Percentiles rank a stretch among this genome's conserved stretches.
These are phyloP conservation scores for Nemotelus pantherinus DNA, from an alignment of 2,888 invertebrate genomes.

Conservation along the genomic window DNA sequence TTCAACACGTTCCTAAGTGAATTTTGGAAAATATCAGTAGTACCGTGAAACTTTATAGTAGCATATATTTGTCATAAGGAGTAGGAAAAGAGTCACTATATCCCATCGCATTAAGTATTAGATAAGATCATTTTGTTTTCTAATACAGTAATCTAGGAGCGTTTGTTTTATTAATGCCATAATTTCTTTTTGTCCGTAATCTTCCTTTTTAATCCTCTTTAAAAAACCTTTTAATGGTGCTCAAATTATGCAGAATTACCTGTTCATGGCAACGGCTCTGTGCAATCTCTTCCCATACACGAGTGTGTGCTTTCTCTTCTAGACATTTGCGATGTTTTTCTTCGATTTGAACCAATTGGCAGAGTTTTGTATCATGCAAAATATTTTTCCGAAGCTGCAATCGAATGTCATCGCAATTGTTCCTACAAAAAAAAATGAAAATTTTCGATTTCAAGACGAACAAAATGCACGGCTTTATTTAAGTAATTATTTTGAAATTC, in stretches of 20 bases:
- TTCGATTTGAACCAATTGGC: conserved; percentile 45
- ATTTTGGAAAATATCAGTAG: background rate
- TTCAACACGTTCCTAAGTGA: conserved; percentile 1
- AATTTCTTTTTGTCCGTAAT: background rate
- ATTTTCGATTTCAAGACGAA: background rate
- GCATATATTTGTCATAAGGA: background rate
- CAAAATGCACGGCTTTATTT: background rate
- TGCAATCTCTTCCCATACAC: conserved; percentile 24
- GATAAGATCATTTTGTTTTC: too few relatives aligned
- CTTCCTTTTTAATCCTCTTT: background rate
- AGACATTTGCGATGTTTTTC: conserved; percentile 26
- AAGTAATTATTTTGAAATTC: too few relatives aligned
- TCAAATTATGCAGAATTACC: background rate
- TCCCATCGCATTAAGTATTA: too few relatives aligned
- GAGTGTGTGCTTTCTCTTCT: conserved; percentile 25
- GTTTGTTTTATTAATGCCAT: background rate
- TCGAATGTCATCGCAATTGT: conserved; percentile 47
- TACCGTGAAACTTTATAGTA: background rate
- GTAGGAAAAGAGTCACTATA: background rate
- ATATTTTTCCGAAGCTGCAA: conserved; percentile 34
- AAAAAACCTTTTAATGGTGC: background rate
- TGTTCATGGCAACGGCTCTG: conserved; percentile 9
- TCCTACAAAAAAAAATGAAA: conserved; percentile 22
- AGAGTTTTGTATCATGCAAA: conserved; percentile 39
- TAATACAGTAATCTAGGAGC: too few relatives aligned